Percentiles rank a stretch among this genome's conserved stretches.
Evolutionary conservation across 35 echinoderm and acorn worm genomes (phyloP).

Genomic region (Ptychodera flava): DNA sequence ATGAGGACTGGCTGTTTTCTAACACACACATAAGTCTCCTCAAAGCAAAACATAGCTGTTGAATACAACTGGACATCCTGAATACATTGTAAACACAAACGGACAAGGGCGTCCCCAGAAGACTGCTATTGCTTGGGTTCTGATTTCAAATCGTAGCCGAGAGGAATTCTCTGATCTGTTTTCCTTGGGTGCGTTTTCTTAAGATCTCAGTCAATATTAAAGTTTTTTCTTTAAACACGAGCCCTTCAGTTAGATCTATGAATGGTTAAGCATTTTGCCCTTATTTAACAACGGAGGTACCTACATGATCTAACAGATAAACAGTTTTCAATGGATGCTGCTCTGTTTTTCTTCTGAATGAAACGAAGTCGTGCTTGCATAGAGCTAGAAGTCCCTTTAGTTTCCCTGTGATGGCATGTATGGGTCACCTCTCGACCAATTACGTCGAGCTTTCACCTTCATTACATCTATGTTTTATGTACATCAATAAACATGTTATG

Average conservation of each 20-base stretch:
- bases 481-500: too few species aligned
- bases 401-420: too few species aligned
- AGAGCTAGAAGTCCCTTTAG: too few species aligned
- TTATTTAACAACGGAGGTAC: too few species aligned
- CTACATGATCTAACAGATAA: background rate
- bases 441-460: too few species aligned
- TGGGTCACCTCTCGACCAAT: too few species aligned
- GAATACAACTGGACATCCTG: background rate
- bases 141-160: background rate
- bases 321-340: background rate
- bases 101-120: background rate
- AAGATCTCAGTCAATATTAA: background rate
- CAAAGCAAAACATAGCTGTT: background rate
- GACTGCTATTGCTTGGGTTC: background rate
- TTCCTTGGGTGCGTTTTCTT: background rate
- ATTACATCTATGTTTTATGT: too few species aligned
- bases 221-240: background rate
- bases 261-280: background rate
- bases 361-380: background rate
- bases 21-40: too few species aligned
- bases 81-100: background rate
- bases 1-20: too few species aligned
- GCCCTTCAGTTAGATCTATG: background rate
- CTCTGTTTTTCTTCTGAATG: background rate
- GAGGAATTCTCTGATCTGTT: background rate